Evolutionary conservation across 1,140 invertebrate genomes (phyloP).

Genomic region (Macrobrachium nipponense): DNA sequence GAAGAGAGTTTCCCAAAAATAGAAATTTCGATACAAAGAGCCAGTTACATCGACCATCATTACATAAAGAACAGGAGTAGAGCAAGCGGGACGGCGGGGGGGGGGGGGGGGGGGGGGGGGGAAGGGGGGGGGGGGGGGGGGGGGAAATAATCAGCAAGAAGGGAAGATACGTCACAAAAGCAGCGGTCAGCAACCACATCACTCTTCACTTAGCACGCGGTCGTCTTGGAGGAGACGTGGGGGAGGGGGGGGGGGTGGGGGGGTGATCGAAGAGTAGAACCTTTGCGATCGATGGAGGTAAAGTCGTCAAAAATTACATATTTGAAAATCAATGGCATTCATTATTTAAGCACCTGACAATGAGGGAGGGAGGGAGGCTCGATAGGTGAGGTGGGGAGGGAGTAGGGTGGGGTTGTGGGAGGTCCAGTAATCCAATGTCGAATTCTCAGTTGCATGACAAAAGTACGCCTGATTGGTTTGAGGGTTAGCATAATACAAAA

Average conservation of each 20-base stretch:
- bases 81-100: neutral
- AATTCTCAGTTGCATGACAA: no score
- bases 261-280: neutral
- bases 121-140: neutral
- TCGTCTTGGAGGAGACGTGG: no score
- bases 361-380: no score
- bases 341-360: no score
- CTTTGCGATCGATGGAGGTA: neutral
- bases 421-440: no score
- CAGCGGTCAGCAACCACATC: neutral
- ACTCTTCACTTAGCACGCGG: no score
- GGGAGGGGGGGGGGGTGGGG: neutral
- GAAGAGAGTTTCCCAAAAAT: neutral
- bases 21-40: no score
- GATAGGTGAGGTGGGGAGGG: neutral
- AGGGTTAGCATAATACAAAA: no score
- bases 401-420: neutral
- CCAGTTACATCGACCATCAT: no score
- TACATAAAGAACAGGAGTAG: neutral
- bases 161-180: slow-evolving; percentile 21
- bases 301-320: neutral
- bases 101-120: neutral
- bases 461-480: no score
- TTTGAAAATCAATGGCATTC: neutral
- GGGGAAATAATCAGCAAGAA: no score